Conservation (phyloP, 2,113 vertebrate genomes). For the Mungos mungo region DNA sequence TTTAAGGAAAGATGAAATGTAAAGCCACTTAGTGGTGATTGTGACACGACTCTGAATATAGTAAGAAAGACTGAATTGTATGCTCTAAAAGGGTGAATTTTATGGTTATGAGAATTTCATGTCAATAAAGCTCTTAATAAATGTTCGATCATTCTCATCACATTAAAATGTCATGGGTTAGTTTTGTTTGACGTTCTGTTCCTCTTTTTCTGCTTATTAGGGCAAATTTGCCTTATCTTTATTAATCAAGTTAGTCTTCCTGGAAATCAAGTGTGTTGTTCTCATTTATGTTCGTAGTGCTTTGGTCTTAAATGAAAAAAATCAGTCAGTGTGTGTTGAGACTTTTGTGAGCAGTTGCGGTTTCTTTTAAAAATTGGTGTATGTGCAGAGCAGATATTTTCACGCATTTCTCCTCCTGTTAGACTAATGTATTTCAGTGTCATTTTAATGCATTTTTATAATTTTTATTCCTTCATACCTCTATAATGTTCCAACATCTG, state of each 20-base stretch:
- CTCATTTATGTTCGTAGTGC: neutral
- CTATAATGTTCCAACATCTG: neutral
- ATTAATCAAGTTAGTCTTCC: neutral
- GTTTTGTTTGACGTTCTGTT: neutral
- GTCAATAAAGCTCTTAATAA: neutral
- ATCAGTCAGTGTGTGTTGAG: neutral
- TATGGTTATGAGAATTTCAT: neutral
- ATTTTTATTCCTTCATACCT: neutral
- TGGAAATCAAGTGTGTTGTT: neutral
- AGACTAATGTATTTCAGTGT: slow-evolving; percentile 59
- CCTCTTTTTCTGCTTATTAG: neutral
- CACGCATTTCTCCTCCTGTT: neutral
- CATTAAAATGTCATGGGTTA: neutral
- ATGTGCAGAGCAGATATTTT: slow-evolving; percentile 15
- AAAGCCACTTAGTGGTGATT: neutral
- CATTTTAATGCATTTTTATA: slow-evolving; percentile 55
- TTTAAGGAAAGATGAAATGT: neutral
- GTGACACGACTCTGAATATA: neutral
- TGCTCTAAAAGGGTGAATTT: neutral
- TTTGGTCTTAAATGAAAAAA: slow-evolving; percentile 7
- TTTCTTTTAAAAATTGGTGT: slow-evolving; percentile 8
- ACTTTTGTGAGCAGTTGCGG: neutral
- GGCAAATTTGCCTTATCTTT: neutral
- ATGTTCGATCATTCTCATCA: neutral
- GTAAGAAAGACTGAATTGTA: neutral